These are phyloP conservation scores for Neuroterus valhalla DNA, from an alignment of 1,140 invertebrate genomes.

Conservation along the genomic window DNA sequence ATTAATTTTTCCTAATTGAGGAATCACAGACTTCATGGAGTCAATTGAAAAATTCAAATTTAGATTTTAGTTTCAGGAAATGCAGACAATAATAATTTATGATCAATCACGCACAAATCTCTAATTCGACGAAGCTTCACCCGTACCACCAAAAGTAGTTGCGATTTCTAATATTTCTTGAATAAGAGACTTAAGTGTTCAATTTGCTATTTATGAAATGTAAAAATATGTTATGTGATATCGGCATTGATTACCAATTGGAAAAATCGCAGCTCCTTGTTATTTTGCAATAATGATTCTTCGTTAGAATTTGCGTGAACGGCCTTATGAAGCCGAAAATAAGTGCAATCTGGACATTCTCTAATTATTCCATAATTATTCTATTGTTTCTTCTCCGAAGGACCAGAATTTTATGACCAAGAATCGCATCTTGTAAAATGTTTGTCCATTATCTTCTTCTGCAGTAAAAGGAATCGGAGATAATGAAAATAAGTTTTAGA, in stretches of 20 bases:
- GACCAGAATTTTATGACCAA: slow-evolving; percentile 20
- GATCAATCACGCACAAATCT: slow-evolving; percentile 10
- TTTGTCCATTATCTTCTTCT: background rate
- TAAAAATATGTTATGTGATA: too few species aligned
- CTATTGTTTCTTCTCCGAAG: background rate
- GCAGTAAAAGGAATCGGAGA: background rate
- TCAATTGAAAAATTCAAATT: slow-evolving; percentile 3
- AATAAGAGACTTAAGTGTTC: too few species aligned
- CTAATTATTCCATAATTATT: background rate
- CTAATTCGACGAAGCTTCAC: background rate
- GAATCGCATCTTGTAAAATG: background rate
- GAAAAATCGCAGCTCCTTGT: background rate
- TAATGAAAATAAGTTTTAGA: background rate
- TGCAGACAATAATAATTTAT: slow-evolving; percentile 1
- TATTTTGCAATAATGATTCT: background rate
- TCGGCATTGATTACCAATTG: background rate
- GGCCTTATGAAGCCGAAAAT: background rate
- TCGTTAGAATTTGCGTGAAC: background rate
- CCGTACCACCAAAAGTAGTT: background rate
- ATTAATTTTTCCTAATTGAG: background rate
- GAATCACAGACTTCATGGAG: background rate
- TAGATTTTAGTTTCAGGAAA: slow-evolving; percentile 11
- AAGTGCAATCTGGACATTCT: slow-evolving; percentile 5
- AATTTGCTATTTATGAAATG: too few species aligned
- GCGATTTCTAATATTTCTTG: background rate